phyloP scores from a whole-genome alignment of 2,113 vertebrate genomes.

The Epinephelus cyanopodus region DNA sequence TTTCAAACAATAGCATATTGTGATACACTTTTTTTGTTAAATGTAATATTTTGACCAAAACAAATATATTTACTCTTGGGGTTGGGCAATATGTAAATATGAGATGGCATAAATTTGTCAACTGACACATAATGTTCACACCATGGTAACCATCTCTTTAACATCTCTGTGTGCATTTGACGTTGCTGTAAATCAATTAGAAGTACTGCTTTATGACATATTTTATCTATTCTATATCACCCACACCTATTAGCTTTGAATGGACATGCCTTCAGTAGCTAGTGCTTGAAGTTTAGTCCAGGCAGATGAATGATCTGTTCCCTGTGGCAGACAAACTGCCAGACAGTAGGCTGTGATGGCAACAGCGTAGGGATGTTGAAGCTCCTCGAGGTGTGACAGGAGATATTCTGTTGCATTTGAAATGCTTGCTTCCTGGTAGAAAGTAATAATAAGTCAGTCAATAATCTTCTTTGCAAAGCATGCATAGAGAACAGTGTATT shows the following conservation, averaged over 20 bases:
- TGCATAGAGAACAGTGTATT: neutral
- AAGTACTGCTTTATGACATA: neutral
- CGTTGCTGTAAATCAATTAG: too few relatives aligned
- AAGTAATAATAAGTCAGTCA: neutral
- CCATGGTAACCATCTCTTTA: too few relatives aligned
- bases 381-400: constrained; percentile 41
- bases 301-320: constrained; percentile 49
- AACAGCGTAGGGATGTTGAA: constrained; percentile 81
- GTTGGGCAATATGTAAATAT: neutral
- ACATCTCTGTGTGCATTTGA: too few relatives aligned
- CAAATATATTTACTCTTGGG: neutral
- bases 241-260: neutral
- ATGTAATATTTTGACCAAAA: too few relatives aligned
- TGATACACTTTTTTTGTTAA: neutral
- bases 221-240: neutral
- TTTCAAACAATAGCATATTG: neutral
- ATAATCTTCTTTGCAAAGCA: neutral
- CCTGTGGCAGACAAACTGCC: constrained; percentile 70
- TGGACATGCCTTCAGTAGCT: constrained; percentile 63
- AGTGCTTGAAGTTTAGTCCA: constrained; percentile 74
- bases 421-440: constrained; percentile 78
- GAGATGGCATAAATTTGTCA: neutral
- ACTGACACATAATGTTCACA: too few relatives aligned
- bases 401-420: constrained; percentile 81
- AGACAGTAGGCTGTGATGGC: constrained; percentile 88